A percentile compares a stretch with the other conserved stretches of the same genome.
phyloP scores from a whole-genome alignment of 1,140 invertebrate species.

The Phymastichus coffea region DNA sequence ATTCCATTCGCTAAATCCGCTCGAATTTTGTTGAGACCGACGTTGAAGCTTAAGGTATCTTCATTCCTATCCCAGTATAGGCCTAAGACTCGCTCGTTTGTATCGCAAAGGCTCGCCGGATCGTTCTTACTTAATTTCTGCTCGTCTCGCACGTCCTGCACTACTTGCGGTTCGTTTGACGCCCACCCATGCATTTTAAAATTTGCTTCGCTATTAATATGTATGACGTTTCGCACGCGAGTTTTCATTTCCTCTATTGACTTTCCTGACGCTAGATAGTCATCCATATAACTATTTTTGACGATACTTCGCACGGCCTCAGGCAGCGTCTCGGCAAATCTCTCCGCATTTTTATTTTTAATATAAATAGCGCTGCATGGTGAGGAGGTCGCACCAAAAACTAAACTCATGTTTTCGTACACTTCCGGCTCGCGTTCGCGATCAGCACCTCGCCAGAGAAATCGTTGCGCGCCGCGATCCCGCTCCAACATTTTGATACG shows the following conservation, averaged over 20 bases:
- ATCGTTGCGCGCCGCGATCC: conserved; percentile 16
- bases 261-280: background rate
- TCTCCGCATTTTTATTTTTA: conserved; percentile 31
- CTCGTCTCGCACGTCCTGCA: background rate
- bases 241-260: background rate
- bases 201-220: background rate
- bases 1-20: background rate
- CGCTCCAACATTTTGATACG: background rate
- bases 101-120: background rate
- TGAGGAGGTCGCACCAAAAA: conserved; percentile 42
- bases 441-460: conserved; percentile 18
- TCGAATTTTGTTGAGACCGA: background rate
- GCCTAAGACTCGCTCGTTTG: background rate
- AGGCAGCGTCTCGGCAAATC: background rate
- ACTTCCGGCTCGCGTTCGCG: conserved; percentile 4
- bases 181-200: conserved; percentile 1
- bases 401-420: conserved; percentile 39
- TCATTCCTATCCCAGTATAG: background rate
- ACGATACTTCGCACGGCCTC: background rate
- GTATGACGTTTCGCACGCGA: background rate
- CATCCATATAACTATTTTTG: background rate
- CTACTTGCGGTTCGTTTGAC: background rate
- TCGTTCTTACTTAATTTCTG: background rate
- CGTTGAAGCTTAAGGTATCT: background rate
- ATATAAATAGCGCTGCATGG: conserved; percentile 38